Evolutionary conservation across 1,140 invertebrate species (phyloP).

Genomic region (Trichonephila clavata): DNA sequence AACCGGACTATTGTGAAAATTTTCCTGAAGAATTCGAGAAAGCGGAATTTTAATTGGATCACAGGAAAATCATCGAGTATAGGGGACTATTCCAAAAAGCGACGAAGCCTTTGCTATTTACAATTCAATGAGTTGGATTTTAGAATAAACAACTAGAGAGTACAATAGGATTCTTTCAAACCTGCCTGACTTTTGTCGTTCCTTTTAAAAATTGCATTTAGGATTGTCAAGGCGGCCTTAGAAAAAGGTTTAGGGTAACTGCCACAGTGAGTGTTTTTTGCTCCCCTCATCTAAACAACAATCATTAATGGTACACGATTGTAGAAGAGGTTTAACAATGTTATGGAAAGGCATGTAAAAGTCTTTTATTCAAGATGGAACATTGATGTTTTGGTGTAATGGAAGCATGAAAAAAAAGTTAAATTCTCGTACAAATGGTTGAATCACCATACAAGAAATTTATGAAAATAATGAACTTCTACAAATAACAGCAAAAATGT

Average conservation of each 20-base stretch:
- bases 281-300: too few species aligned
- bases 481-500: too few species aligned
- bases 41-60: constrained; percentile 65
- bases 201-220: constrained; percentile 10
- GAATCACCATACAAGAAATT: too few species aligned
- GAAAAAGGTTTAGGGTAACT: neutral
- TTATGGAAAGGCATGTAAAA: too few species aligned
- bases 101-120: constrained; percentile 17
- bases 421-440: too few species aligned
- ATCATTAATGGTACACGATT: too few species aligned
- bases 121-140: constrained; percentile 43
- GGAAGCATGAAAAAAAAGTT: too few species aligned
- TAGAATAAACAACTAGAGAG: constrained; percentile 42
- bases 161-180: constrained; percentile 29
- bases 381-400: too few species aligned
- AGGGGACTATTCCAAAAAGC: neutral
- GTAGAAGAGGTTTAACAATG: too few species aligned
- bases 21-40: constrained; percentile 61
- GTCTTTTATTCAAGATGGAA: too few species aligned
- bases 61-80: constrained; percentile 49
- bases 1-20: constrained; percentile 51
- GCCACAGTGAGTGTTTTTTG: neutral
- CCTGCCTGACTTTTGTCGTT: neutral
- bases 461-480: too few species aligned
- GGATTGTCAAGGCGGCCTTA: neutral